These are phyloP conservation scores for Thaumatotibia leucotreta DNA, from an alignment of 1,140 invertebrate genomes.

Conservation along the genomic window DNA sequence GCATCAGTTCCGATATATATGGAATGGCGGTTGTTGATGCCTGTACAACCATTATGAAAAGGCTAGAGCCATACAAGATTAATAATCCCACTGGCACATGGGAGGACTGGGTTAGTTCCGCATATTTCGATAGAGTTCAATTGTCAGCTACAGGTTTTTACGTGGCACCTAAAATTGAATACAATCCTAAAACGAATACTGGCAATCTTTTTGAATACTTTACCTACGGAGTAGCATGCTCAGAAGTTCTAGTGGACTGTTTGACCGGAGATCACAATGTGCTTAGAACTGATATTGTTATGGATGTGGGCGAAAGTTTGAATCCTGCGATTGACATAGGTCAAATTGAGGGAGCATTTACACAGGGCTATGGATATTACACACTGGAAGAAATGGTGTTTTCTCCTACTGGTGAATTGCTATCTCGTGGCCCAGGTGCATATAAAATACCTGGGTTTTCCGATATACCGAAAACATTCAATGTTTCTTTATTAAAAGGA, in stretches of 20 bases:
- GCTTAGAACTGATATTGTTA: conserved; percentile 82
- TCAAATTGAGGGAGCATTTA: conserved; percentile 84
- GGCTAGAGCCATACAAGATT: conserved; percentile 77
- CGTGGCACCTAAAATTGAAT: conserved; percentile 68
- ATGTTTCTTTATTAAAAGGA: conserved; percentile 80
- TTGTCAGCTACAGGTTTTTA: conserved; percentile 82
- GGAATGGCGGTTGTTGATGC: conserved; percentile 83
- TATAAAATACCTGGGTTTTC: conserved; percentile 82
- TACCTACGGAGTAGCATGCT: conserved; percentile 76
- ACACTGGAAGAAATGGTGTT: conserved; percentile 81
- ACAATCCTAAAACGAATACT: conserved; percentile 63
- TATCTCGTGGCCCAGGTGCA: conserved; percentile 79
- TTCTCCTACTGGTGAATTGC: conserved; percentile 76
- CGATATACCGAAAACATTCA: conserved; percentile 79
- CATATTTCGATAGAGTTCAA: conserved; percentile 78
- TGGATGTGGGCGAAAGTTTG: conserved; percentile 83
- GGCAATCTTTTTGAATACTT: conserved; percentile 76
- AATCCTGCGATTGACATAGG: conserved; percentile 85
- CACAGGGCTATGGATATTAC: conserved; percentile 82
- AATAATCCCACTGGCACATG: conserved; percentile 77
- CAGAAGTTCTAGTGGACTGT: conserved; percentile 78
- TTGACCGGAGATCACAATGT: conserved; percentile 80
- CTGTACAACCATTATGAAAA: conserved; percentile 76
- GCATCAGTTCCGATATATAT: conserved; percentile 82
- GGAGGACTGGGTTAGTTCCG: conserved; percentile 80